Conservation (phyloP, 1,140 invertebrate genomes). For the Anastrepha ludens region DNA sequence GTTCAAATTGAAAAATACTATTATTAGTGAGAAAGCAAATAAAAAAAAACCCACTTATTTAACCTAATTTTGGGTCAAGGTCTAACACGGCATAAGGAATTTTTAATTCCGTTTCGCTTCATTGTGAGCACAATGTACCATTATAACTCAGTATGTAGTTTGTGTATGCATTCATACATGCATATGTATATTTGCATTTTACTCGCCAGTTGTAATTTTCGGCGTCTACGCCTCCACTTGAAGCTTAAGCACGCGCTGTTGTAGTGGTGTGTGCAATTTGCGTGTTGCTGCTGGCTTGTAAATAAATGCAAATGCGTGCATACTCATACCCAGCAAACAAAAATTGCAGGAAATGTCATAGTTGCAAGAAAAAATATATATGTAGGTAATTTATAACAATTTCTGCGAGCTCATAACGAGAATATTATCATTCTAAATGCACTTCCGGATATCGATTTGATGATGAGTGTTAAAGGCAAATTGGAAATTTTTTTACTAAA, state of each 20-base stretch:
- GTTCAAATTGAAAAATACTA: background rate
- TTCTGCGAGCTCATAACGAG: too few species aligned
- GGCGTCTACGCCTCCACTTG: background rate
- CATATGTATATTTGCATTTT: background rate
- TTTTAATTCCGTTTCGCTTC: background rate
- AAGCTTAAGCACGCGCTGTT: conserved; percentile 7
- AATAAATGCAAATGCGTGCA: background rate
- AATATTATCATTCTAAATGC: too few species aligned
- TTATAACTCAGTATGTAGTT: background rate
- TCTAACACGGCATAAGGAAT: background rate
- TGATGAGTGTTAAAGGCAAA: too few species aligned
- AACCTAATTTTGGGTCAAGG: background rate
- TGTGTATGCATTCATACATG: background rate
- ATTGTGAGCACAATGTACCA: background rate
- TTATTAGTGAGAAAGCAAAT: background rate
- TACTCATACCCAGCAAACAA: background rate
- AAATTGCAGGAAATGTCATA: background rate
- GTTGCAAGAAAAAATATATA: too few species aligned
- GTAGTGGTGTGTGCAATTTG: background rate
- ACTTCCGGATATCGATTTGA: too few species aligned
- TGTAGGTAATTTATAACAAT: too few species aligned
- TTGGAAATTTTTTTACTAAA: too few species aligned
- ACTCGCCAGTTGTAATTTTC: background rate
- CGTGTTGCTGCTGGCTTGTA: background rate
- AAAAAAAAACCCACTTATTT: background rate